Base-by-base conservation (phyloP, 1,140 invertebrate genomes). In the Sogatella furcifera region DNA sequence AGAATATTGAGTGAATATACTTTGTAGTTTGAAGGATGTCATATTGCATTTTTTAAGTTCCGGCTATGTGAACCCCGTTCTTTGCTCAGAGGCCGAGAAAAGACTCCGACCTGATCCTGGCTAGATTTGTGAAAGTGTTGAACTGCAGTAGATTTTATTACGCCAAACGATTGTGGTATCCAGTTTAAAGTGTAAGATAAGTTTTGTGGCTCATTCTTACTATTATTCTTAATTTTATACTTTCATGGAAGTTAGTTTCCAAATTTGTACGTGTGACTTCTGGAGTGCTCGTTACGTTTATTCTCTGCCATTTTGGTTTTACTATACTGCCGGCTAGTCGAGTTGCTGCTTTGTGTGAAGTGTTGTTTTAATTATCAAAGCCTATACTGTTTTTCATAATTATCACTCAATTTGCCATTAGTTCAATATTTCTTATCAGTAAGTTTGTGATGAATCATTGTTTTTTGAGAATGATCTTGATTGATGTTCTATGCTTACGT, bases 301-400 rank as follows among this genome's bases (percentile, higher is more conserved):
- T 49, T 49, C 21, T 15, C 46, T 38, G 46, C 46, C 46, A 49
- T 49, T 49, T 49, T 49, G 46, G 46, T 49, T 49, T 49, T 49
- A 15, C 11, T 49, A 15, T 6, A 6, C 46, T 49, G 21, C 46
- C 46, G 46, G 46, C 15, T 49, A 49, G 46, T n/a, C 2, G 11
- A 38, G 2, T 28, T 28, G 34, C 34, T 38, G 34, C 34, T 38
- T 10, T 38, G 34, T 31, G 31, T 38, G 34, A 38, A 38, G 8
- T 38, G 11, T 38, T 38, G 11, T 38, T 38, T 38, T 2, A 28
- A 28, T 28, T 28, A 28, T 28, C 24, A 28, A 6, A 28, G 24
- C 6, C 6, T 38, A 38, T 38, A 11, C 3, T 8, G 11, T 38
- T 38, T 38, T 2, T 2, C 5, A 10, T 38, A 13, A 38, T 38